These are phyloP conservation scores for Psittacula echo DNA, from an alignment of 2,797 vertebrate genomes.

Conservation along the genomic window DNA sequence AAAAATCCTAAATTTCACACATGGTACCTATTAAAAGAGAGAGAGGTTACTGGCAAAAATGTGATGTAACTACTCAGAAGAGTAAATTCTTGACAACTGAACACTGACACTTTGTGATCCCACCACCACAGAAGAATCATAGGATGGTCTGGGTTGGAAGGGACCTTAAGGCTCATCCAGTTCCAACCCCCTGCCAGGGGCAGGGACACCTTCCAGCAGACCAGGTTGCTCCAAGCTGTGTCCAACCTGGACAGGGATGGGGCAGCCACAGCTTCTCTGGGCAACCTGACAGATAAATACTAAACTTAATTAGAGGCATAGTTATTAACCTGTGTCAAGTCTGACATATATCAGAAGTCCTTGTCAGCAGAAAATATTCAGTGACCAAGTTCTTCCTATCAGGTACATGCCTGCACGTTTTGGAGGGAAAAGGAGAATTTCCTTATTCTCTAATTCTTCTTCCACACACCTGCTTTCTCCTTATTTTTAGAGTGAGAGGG, in stretches of 20 bases:
- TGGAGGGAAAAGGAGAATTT: background rate
- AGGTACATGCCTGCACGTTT: background rate
- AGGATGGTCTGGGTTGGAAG: background rate
- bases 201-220: background rate
- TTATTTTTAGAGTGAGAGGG: background rate
- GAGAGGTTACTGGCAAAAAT: background rate
- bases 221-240: background rate
- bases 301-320: background rate
- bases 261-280: background rate
- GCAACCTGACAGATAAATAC: background rate
- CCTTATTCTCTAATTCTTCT: background rate
- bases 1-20: background rate
- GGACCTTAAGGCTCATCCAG: background rate
- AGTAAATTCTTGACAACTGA: background rate
- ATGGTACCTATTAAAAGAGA: background rate
- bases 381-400: background rate
- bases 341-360: background rate
- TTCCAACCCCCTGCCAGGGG: background rate
- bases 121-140: background rate
- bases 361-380: background rate
- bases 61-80: background rate
- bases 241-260: background rate
- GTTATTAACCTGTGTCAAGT: background rate
- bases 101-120: background rate
- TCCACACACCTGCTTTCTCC: background rate